A percentile compares a stretch with the other conserved stretches of the same genome.
phyloP scores from a whole-genome alignment of 2,797 vertebrate genomes.

The Poecilia gillii region DNA sequence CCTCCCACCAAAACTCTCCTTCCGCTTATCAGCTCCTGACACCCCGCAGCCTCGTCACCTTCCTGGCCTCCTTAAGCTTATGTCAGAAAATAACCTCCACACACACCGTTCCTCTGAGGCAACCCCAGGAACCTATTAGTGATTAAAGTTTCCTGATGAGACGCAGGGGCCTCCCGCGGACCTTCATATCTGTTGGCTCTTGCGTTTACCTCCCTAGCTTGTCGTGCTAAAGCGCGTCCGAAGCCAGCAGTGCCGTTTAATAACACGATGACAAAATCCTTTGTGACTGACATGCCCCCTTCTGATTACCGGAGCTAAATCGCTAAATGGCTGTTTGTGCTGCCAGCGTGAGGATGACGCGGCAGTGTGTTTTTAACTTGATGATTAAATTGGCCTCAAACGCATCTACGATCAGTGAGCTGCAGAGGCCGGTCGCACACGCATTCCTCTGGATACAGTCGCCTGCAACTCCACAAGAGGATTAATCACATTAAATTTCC shows the following conservation, averaged over 20 bases:
- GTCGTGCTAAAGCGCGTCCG: slow-evolving; percentile 22
- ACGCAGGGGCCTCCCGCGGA: slow-evolving; percentile 20
- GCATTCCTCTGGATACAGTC: slow-evolving; percentile 14
- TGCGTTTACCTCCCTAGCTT: slow-evolving; percentile 30
- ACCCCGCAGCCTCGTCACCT: slow-evolving; percentile 27
- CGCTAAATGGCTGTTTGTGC: slow-evolving; percentile 60
- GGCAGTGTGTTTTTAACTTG: slow-evolving; percentile 49
- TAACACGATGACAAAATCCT: slow-evolving; percentile 37
- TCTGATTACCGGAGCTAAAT: slow-evolving; percentile 65
- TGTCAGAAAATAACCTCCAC: slow-evolving; percentile 39
- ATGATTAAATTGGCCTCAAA: slow-evolving; percentile 37
- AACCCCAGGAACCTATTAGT: slow-evolving; percentile 44
- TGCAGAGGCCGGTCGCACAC: slow-evolving; percentile 6
- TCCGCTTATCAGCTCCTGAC: slow-evolving; percentile 53
- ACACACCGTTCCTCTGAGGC: slow-evolving; percentile 10
- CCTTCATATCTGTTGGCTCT: slow-evolving; percentile 22
- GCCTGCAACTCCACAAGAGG: slow-evolving; percentile 17
- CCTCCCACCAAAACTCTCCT: slow-evolving; percentile 23
- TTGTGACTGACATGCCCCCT: slow-evolving; percentile 60
- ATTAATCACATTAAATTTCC: slow-evolving; percentile 56
- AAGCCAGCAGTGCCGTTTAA: slow-evolving; percentile 35
- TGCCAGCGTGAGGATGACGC: slow-evolving; percentile 48
- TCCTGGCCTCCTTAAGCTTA: slow-evolving; percentile 30
- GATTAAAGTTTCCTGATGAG: slow-evolving; percentile 39
- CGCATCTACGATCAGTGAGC: slow-evolving; percentile 32